Evolutionary conservation across 2,797 vertebrate species (phyloP), one percentile per base, ranked within the genome.

Genomic region (Prunella strophiata): DNA sequence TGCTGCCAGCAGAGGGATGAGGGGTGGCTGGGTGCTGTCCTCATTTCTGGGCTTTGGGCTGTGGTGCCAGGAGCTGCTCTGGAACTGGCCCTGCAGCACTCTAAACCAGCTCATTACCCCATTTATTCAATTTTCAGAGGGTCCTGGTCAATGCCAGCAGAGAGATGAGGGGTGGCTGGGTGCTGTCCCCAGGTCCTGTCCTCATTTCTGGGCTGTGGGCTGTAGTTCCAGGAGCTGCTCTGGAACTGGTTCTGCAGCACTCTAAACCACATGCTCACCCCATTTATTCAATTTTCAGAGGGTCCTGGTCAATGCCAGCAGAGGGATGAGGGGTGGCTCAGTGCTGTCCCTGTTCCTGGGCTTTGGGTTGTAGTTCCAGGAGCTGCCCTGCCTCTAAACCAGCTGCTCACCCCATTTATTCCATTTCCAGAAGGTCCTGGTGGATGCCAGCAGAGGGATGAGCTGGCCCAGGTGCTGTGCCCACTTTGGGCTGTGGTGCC

Each of bases 101-200:
- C 30, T 3, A 11, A 34, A 22, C 1, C 73, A 34, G 32, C n/a
- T 52, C n/a, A 3, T 47, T 16, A 0, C 17, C 25, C n/a, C 7
- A 0, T 26, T 23, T 8, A 4, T 34, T 32, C 30, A 4, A 0
- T 21, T 55, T 51, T 2, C 48, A 45, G n/a, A 2, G 9, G 50
- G 6, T 36, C 38, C 66, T 57, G 5, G 2, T 1, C 0, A 22
- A 3, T 42, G 42, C 14, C 43, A 16, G 27, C 62, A 45, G 45
- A 15, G 34, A 63, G 4, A 0, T 11, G 29, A 21, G 66, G 75
- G 52, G 4, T 2, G 51, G 17, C 25, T 5, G 65, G 29, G 47
- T 6, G 40, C 58, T 42, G 43, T 8, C 21, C 51, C 51, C 15
- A n/a, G n/a, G n/a, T n/a, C n/a, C n/a, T n/a, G n/a, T n/a, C n/a